Evolutionary conservation across 2,888 invertebrate genomes (phyloP), one percentile per base, ranked within the genome.

Genomic region (Lasius fuliginosus): DNA sequence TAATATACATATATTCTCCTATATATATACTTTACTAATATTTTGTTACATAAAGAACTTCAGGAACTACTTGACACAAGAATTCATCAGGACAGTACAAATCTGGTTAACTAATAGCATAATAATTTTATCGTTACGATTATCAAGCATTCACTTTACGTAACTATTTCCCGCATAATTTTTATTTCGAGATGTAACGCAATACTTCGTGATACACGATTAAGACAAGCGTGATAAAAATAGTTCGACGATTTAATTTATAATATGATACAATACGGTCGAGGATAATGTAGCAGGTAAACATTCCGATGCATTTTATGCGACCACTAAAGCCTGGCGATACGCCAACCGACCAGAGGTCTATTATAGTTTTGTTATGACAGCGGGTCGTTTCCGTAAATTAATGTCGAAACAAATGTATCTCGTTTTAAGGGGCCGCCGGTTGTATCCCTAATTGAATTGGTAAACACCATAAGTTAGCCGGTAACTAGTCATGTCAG

Each of bases 351-450:
- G 68, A 53, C 84, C 82, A 68, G 83, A 84, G 92, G 94, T 94
- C 94, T 94, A 94, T 95, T 94, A 95, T 94, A 94, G 95, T 94
- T 94, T 94, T 94, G 94, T 94, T 94, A 94, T 94, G 94, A 94
- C 94, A 94, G 92, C 89, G 88, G 88, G 90, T 91, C 92, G 93
- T 93, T 93, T 91, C 92, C 93, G 92, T 94, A 92, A 94, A 94
- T 94, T 94, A 94, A 94, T 94, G 94, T 91, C 91, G 94, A 94
- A 94, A 94, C 94, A 93, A 94, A 94, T 94, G 94, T 93, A 94
- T 94, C 92, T 91, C 88, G 85, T 90, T 88, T 85, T 90, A 88
- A 91, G 90, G 91, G 93, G 86, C 87, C 85, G 83, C 84, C 82
- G 89, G 89, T 89, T 91, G 90, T 92, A 90, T 90, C 92, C 93